phyloP scores from a whole-genome alignment of 1,140 invertebrate genomes.

The Chrysoperla carnea region DNA sequence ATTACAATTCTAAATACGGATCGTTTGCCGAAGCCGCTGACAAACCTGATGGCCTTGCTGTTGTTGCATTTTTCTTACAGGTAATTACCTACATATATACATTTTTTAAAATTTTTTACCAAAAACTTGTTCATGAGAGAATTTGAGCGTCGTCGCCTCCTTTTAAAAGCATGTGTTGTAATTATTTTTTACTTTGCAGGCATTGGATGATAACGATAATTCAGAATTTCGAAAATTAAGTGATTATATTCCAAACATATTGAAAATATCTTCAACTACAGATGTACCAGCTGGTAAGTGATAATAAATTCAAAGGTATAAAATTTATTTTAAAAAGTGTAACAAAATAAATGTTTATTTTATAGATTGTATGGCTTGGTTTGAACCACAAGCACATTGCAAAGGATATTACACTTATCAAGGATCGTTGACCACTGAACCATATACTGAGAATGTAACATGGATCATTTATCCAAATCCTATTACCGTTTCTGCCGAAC shows the following conservation, averaged over 20 bases:
- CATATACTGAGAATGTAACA: slow-evolving; percentile 47
- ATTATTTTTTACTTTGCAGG: too few species aligned
- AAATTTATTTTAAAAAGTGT: not conserved
- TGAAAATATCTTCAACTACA: slow-evolving; percentile 13
- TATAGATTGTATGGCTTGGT: slow-evolving; percentile 27
- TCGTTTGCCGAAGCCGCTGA: slow-evolving; percentile 44
- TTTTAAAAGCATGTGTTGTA: too few species aligned
- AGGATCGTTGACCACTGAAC: slow-evolving; percentile 54
- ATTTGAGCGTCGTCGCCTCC: too few species aligned
- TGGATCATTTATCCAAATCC: slow-evolving; percentile 59
- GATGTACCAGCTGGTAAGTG: slow-evolving; percentile 17
- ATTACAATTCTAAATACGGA: slow-evolving; percentile 58
- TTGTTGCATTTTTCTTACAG: slow-evolving; percentile 56
- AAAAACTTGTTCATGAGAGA: slow-evolving; percentile 9
- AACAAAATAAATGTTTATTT: slow-evolving; percentile 2
- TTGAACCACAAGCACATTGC: slow-evolving; percentile 21
- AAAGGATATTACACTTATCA: slow-evolving; percentile 38
- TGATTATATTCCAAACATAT: slow-evolving; percentile 18
- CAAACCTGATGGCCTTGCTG: slow-evolving; percentile 56
- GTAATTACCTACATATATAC: slow-evolving; percentile 10
- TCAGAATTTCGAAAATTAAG: slow-evolving; percentile 19
- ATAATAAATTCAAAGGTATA: slow-evolving; percentile 1
- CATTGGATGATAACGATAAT: slow-evolving; percentile 22
- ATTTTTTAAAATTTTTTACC: not conserved
- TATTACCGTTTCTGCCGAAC: slow-evolving; percentile 45